Conservation (phyloP, 2,113 vertebrate species). For the Phocoena phocoena region DNA sequence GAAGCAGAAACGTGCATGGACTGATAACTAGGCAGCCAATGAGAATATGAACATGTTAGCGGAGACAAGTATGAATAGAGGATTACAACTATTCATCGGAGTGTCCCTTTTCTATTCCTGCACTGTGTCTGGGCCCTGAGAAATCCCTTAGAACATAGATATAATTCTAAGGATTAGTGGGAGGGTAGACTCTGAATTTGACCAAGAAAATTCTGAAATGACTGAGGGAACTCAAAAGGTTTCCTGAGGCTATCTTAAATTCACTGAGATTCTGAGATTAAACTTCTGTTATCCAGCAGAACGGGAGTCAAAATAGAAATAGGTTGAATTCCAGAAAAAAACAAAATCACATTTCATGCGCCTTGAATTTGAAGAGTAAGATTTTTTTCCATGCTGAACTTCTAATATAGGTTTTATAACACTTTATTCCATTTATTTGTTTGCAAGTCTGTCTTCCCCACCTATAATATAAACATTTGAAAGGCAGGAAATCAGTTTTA, state of each 20-base stretch:
- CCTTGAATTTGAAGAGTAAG: neutral
- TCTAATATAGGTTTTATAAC: neutral
- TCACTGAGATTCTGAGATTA: neutral
- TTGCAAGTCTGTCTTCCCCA: neutral
- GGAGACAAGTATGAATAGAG: neutral
- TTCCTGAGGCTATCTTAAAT: neutral
- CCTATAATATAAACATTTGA: neutral
- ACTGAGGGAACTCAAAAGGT: neutral
- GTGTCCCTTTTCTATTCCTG: neutral
- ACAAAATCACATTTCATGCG: neutral
- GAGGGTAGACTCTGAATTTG: neutral
- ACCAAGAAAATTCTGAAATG: neutral
- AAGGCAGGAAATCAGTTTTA: neutral
- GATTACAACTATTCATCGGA: neutral
- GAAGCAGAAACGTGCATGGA: neutral
- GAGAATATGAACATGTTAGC: neutral
- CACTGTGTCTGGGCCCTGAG: neutral
- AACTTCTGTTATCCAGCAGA: neutral
- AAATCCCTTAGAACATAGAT: neutral
- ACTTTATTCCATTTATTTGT: neutral
- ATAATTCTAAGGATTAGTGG: neutral
- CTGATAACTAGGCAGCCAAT: neutral
- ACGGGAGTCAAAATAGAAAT: neutral
- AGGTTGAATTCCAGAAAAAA: neutral
- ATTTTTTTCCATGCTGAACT: neutral